Evolutionary conservation across 2,113 vertebrate genomes (phyloP).

Genomic region (Polypterus senegalus): DNA sequence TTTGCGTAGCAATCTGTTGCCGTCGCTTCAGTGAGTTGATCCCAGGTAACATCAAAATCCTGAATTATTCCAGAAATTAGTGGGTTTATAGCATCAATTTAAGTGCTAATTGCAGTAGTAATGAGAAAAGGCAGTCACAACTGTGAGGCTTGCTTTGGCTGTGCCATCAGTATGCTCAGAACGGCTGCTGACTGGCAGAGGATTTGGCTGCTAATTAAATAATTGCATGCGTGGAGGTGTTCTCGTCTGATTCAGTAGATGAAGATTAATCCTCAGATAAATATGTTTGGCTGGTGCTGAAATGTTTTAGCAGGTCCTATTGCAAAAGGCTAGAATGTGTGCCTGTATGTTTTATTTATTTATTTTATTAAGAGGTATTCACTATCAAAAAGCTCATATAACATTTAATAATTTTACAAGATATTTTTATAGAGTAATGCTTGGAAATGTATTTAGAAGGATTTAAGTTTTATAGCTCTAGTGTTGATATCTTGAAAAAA

Average conservation of each 20-base stretch:
- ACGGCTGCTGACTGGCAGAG: conserved; percentile 67
- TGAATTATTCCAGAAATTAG: conserved; percentile 86
- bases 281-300: conserved; percentile 88
- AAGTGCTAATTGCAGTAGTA: conserved; percentile 96
- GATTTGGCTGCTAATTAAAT: conserved; percentile 94
- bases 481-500: too few relatives aligned
- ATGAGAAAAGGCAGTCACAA: conserved; percentile 84
- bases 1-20: conserved; percentile 71
- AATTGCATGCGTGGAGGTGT: conserved; percentile 94
- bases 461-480: too few relatives aligned
- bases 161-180: conserved; percentile 77
- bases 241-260: conserved; percentile 82
- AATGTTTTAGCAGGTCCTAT: conserved; percentile 67
- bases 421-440: too few relatives aligned
- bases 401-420: too few relatives aligned
- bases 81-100: conserved; percentile 91
- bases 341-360: too few relatives aligned
- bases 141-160: conserved; percentile 73
- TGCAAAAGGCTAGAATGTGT: conserved; percentile 41
- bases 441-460: too few relatives aligned
- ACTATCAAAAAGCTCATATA: too few relatives aligned
- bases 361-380: too few relatives aligned
- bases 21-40: conserved; percentile 65
- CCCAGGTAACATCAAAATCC: conserved; percentile 79
- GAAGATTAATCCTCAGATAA: conserved; percentile 97